Base-by-base conservation (phyloP, 2,888 invertebrate species). In the Smittia sp. region DNA sequence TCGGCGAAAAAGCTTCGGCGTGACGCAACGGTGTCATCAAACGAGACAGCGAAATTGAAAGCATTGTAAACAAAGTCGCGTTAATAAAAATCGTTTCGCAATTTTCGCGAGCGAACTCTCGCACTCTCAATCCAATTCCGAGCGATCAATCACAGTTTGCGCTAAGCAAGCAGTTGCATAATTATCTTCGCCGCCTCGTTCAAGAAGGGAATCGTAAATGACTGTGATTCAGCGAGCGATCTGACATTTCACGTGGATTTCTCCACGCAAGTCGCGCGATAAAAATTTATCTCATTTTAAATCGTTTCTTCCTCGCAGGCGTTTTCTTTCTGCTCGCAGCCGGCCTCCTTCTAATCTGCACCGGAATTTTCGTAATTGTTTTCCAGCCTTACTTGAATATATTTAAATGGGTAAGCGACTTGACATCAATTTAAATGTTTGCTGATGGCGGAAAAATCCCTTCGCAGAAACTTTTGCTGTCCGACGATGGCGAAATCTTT, bases 401-500 rank as follows among this genome's bases (percentile, higher is more conserved):
- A 68, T 92, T 91, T 79, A 87, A 85, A 81, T 87, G 87, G 87
- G 91, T 90, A 83, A 85, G 86, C 79, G 4, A 6, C 18, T 58
- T 39, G 24, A 46, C 20, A 4, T 38, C 25, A 15, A 15, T 18
- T 58, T 18, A 58, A 46, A 46, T 38, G 7, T 25, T 39, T 39
- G 11, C 9, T 69, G 18, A 52, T 24, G 46, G 32, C 15, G 39
- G 7, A 39, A 39, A 39, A 39, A 39, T 39, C 39, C 2, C 67
- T 58, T 20, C 1, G 22, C 85, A 93, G 90, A 93, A 94, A 89
- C 84, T 90, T 0, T 80, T 85, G 0, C 86, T 94, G 76, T 81
- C 84, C 66, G 88, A 91, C 46, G 90, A 90, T 0, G 91, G 93
- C 0, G 93, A 94, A 81, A 91, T 93, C 68, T 94, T 90, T 80